A percentile compares a stretch with the other conserved stretches of the same genome.
phyloP scores from a whole-genome alignment of 64 coral and sea anemone species.

The Acropora tenuis region DNA sequence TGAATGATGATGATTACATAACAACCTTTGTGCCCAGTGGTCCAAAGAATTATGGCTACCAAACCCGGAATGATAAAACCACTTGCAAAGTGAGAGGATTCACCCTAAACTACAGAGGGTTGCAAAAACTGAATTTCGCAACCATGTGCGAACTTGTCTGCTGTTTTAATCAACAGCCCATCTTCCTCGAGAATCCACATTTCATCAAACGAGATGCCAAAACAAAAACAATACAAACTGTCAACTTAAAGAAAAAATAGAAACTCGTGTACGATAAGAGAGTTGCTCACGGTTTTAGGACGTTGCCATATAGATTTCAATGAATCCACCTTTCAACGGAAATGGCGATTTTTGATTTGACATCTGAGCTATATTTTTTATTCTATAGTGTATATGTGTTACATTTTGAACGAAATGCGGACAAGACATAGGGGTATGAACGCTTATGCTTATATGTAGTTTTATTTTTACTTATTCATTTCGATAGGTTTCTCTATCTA shows the following conservation, averaged over 20 bases:
- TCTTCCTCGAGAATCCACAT: constrained; percentile 30
- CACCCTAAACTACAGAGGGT: constrained; percentile 1
- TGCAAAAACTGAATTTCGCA: background rate
- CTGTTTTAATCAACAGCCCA: background rate
- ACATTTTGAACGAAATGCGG: no score
- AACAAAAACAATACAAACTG: background rate
- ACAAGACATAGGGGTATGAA: no score
- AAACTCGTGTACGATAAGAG: constrained; percentile 48
- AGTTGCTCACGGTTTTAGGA: background rate
- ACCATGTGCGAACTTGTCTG: background rate
- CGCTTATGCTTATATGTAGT: no score
- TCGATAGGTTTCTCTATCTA: no score
- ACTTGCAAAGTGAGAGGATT: constrained; percentile 39
- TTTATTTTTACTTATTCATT: no score
- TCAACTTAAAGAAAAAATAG: background rate
- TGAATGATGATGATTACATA: constrained; percentile 7
- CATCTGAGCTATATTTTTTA: no score
- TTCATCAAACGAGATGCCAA: constrained; percentile 32
- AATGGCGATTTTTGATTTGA: no score
- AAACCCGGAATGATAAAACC: background rate
- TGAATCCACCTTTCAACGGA: background rate
- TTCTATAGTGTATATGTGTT: no score
- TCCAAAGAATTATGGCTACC: constrained; percentile 57
- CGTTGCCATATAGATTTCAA: constrained; percentile 1
- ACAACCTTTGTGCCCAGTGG: constrained; percentile 35